phyloP scores from a whole-genome alignment of 2,888 invertebrate species.

The Chymomyza fuscimana region DNA sequence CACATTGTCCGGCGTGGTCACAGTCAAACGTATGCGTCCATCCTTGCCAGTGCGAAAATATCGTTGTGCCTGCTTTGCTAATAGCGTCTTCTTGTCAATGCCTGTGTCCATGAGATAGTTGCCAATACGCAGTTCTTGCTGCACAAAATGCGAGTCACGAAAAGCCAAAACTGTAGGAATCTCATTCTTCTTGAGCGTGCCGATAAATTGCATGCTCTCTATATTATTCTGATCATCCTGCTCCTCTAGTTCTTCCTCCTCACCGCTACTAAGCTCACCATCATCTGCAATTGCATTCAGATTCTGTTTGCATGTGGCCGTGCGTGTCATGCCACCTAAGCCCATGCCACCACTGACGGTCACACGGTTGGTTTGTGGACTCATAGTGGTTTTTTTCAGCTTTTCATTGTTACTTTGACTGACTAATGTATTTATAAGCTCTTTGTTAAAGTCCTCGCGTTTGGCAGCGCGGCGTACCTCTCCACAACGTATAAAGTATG shows the following conservation, averaged over 20 bases:
- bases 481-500: conserved; percentile 93
- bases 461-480: conserved; percentile 83
- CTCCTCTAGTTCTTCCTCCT: conserved; percentile 34
- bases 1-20: conserved; percentile 78
- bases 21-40: conserved; percentile 73
- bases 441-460: conserved; percentile 79
- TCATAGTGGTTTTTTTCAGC: conserved; percentile 54
- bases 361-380: conserved; percentile 13
- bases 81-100: conserved; percentile 75
- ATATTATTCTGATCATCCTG: conserved; percentile 27
- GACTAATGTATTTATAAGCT: conserved; percentile 68
- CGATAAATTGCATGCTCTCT: conserved; percentile 49
- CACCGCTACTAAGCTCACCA: conserved; percentile 34
- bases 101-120: conserved; percentile 79
- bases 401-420: conserved; percentile 54
- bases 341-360: neutral
- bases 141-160: conserved; percentile 78
- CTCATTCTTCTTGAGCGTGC: conserved; percentile 76
- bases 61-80: conserved; percentile 56
- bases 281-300: conserved; percentile 65
- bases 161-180: conserved; percentile 79
- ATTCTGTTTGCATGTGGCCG: conserved; percentile 76
- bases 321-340: conserved; percentile 64
- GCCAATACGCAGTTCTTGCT: conserved; percentile 79
- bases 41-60: conserved; percentile 57